A percentile compares a stretch with the other conserved stretches of the same genome.
Evolutionary conservation across 1,140 invertebrate species (phyloP).

Genomic region (Ooceraea biroi): DNA sequence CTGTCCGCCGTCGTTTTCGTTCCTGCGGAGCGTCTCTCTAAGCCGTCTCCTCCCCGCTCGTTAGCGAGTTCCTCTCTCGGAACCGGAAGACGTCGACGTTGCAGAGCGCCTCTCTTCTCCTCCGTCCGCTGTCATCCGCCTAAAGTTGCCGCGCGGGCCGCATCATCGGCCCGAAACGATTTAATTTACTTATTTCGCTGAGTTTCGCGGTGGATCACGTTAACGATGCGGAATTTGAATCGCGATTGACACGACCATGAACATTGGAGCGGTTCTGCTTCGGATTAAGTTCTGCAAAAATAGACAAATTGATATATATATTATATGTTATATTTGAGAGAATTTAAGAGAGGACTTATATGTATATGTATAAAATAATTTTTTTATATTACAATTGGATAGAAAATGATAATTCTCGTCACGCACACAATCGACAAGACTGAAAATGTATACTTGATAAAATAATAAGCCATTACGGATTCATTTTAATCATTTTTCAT

Average conservation of each 20-base stretch:
- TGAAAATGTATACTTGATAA: conserved; percentile 1
- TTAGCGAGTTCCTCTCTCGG: conserved; percentile 75
- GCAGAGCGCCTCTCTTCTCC: conserved; percentile 43
- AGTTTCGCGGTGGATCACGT: conserved; percentile 44
- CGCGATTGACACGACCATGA: neutral
- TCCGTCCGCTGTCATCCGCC: neutral
- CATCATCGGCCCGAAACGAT: conserved; percentile 52
- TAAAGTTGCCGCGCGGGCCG: neutral
- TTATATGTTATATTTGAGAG: neutral
- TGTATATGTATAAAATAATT: neutral
- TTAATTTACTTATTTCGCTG: conserved; percentile 70
- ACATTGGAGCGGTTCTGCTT: neutral
- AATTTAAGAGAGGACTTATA: neutral
- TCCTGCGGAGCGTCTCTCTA: conserved; percentile 69
- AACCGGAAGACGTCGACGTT: conserved; percentile 75
- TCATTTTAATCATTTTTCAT: neutral
- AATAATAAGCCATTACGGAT: neutral
- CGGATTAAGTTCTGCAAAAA: conserved; percentile 1
- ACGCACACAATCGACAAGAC: neutral
- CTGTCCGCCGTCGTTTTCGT: conserved; percentile 75
- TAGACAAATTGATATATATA: too few species aligned
- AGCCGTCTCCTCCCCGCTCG: conserved; percentile 69
- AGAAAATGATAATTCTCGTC: neutral
- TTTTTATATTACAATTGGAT: neutral
- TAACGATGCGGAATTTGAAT: conserved; percentile 35